Evolutionary conservation across 2,113 vertebrate genomes (phyloP), one percentile per base, ranked within the genome.

Genomic region (Micromys minutus): DNA sequence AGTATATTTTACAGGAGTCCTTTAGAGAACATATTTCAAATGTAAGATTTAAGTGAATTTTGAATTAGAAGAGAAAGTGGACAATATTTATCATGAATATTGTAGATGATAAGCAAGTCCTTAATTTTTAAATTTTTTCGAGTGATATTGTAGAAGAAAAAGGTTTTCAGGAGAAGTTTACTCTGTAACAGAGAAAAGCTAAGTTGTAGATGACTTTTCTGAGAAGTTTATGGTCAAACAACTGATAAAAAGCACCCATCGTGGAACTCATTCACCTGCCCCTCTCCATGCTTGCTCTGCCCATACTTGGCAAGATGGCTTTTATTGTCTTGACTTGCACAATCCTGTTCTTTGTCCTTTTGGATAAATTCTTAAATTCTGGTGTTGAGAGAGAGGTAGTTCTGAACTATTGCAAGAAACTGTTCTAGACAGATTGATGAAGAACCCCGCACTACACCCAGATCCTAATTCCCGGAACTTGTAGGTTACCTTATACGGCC

Each of bases 61-160:
- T 90, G 29, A 94, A 96, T 85, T 97, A 21, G 85, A 95, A 93
- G 80, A 88, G 95, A 97, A 94, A 89, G 21, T 67, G 7, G 71
- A 72, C 26, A 87, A 36, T 24, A 86, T 79, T 95, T 61, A 89
- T 57, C 47, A 36, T 94, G 63, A 87, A 63, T 89, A 91, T 75
- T 83, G 87, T 57, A 72, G 45, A 75, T 74, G 34, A 9, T 88
- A 90, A 93, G 72, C 36, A 91, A 95, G 63, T 29, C 71, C 31
- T 87, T 89, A 57, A 36, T 76, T 93, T 95, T 91, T 90, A 94
- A 93, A 81, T 77, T 21, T 19, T 59, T 71, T 80, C 29, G 42
- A 89, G 47, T 47, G 57, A 65, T 89, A 90, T 89, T 83, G 91
- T 24, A 93, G 61, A 85, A 76, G 80, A 83, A 76, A 22, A 87